Conservation (phyloP, 2,797 vertebrate genomes). For the Mormyrops boulengeri region DNA sequence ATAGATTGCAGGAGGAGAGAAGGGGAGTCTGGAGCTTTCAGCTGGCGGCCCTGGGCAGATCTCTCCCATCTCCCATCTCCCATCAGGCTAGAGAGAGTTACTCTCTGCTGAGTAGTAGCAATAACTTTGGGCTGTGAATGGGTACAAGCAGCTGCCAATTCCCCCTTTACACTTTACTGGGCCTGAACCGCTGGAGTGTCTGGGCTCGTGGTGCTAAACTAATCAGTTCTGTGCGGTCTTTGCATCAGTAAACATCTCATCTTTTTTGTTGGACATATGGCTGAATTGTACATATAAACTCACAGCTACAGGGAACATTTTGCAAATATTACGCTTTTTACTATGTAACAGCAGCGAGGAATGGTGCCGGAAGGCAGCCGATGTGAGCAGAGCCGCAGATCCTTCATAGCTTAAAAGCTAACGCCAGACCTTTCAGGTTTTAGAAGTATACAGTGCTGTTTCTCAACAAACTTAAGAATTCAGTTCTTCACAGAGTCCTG, state of each 20-base stretch:
- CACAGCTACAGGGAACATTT: not conserved
- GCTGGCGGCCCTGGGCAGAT: slow-evolving; percentile 33
- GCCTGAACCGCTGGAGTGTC: slow-evolving; percentile 1
- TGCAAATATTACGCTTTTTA: not conserved
- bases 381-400: not conserved
- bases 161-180: not conserved
- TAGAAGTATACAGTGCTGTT: not conserved
- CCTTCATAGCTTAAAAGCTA: not conserved
- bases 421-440: not conserved
- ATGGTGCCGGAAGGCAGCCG: not conserved
- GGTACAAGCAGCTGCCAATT: not conserved
- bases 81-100: slow-evolving; percentile 25
- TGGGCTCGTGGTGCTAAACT: not conserved
- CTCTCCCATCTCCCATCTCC: slow-evolving; percentile 7
- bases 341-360: not conserved
- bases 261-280: not conserved
- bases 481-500: not conserved
- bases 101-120: slow-evolving; percentile 34
- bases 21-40: not conserved
- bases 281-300: not conserved
- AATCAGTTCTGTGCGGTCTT: not conserved
- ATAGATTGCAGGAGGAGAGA: slow-evolving; percentile 39
- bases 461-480: not conserved
- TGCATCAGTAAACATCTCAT: not conserved
- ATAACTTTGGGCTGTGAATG: slow-evolving; percentile 15